Conservation (phyloP, 2,888 invertebrate species). For the Polymixis lichenea region DNA sequence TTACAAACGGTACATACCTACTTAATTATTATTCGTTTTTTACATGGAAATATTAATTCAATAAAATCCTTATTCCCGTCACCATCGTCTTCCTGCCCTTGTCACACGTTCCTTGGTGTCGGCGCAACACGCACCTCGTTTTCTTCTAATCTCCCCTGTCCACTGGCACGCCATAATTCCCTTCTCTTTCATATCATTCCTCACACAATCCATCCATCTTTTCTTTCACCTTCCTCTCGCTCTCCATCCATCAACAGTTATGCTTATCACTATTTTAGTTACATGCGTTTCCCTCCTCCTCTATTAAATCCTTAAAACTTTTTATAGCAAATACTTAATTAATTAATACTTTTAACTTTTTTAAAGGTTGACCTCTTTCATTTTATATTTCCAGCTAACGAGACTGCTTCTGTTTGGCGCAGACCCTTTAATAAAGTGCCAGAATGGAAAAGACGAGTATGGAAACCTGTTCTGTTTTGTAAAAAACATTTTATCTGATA, state of each 20-base stretch:
- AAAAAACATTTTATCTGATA: slow-evolving; percentile 54
- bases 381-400: slow-evolving; percentile 75
- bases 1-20: slow-evolving; percentile 74
- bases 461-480: slow-evolving; percentile 80
- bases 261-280: background rate
- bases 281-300: background rate
- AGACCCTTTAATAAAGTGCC: slow-evolving; percentile 80
- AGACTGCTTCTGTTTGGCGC: slow-evolving; percentile 81
- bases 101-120: too few species aligned
- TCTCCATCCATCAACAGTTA: background rate
- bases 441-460: slow-evolving; percentile 73
- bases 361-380: background rate
- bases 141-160: too few species aligned
- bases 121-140: too few species aligned
- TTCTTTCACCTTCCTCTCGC: background rate
- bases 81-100: background rate
- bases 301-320: background rate
- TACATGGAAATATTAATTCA: background rate
- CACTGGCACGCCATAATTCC: too few species aligned
- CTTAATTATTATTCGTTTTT: background rate
- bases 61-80: background rate
- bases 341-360: background rate
- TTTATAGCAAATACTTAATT: background rate
- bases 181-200: too few species aligned
- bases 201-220: too few species aligned